Base-by-base conservation (phyloP, 2,888 invertebrate genomes). In the Andrena praecox region DNA sequence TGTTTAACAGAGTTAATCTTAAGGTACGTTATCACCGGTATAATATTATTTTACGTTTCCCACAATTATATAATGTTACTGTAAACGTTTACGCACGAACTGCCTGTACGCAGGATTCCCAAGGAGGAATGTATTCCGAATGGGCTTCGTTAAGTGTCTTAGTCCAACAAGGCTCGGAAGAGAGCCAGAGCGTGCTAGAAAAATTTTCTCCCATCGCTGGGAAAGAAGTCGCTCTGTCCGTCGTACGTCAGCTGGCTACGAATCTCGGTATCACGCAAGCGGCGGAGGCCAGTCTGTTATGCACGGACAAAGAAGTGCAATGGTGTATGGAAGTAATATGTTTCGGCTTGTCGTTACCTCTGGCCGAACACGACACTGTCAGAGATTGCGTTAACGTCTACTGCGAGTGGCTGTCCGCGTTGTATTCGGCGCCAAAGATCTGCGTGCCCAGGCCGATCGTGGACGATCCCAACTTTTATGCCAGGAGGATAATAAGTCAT, bases 351-450 rank as follows among this genome's bases (percentile, higher is more conserved):
- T 97, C 98, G 16, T 95, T 99, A 62, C 98, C 99, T 0, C 94
- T 99, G 64, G 95, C 96, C 50, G 99, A 99, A 94, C 98, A 99
- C 93, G 99, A 99, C 90, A 98, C 98, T 0, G 97, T 99, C 70
- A 97, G 98, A 86, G 99, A 99, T 94, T 99, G 99, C 93, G 99
- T 99, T 59, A 98, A 98, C 93, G 97, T 99, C 50, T 99, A 99
- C 93, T 99, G 99, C 94, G 98, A 99, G 92, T 99, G 99, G 99
- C 95, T 99, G 85, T 97, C 98, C 0, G 97, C 99, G 2, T 95
- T 99, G 84, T 96, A 97, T 87, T 96, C 97, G 31, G 96, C 96
- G 33, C 97, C 98, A 0, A 97, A 98, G 91, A 96, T 98, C 72
- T 97, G 98, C 88, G 97, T 99, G 24, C 99, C 99, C 0, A 96